phyloP scores from a whole-genome alignment of 2,797 vertebrate genomes.

The Scleropages formosus region DNA sequence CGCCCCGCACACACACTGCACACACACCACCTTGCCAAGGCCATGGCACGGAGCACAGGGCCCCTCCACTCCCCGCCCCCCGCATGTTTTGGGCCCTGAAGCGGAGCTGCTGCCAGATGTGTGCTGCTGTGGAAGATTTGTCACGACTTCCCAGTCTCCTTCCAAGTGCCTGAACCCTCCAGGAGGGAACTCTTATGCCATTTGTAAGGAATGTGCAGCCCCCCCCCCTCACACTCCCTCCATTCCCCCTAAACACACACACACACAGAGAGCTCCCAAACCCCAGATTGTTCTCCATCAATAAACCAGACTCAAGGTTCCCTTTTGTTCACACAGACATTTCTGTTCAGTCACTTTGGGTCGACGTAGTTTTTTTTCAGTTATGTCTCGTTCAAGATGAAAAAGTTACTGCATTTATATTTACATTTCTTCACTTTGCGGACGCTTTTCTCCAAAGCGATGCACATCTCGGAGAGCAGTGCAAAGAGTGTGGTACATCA shows the following conservation, averaged over 20 bases:
- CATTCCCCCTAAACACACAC: background rate
- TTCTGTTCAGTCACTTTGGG: background rate
- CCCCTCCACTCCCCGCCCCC: background rate
- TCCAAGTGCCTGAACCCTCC: conserved; percentile 43
- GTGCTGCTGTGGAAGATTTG: conserved; percentile 53
- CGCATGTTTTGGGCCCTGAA: conserved; percentile 3
- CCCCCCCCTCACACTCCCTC: conserved; percentile 47
- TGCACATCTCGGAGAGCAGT: no score
- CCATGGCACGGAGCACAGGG: no score
- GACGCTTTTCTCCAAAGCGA: no score
- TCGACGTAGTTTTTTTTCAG: background rate
- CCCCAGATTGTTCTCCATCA: no score
- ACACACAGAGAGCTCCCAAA: no score
- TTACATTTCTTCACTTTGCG: no score
- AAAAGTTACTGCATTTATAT: background rate
- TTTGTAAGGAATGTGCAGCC: conserved; percentile 66
- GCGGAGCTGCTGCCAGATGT: conserved; percentile 17
- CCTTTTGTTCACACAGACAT: no score
- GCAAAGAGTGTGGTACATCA: no score
- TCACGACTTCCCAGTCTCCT: conserved; percentile 61
- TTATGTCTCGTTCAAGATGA: background rate
- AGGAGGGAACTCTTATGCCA: conserved; percentile 71
- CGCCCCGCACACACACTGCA: no score
- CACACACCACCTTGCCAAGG: no score
- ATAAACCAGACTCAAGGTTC: no score